phyloP scores from a whole-genome alignment of 2,888 invertebrate species.

The Trypoxylon attenuatum region DNA sequence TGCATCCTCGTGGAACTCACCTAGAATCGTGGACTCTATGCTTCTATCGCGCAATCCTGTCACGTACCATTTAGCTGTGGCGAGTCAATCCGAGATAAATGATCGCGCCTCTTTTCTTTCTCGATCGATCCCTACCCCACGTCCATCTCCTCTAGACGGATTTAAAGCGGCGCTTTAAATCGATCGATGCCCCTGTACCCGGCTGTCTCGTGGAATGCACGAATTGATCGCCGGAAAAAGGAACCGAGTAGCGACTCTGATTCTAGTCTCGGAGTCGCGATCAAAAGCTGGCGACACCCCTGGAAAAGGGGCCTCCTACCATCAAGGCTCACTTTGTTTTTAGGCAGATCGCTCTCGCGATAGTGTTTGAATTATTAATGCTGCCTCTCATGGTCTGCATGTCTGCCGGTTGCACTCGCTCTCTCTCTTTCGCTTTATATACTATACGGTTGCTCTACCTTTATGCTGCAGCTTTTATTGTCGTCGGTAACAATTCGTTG shows the following conservation, averaged over 20 bases:
- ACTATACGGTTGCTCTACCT: no score
- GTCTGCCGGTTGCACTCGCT: no score
- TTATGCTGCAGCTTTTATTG: no score
- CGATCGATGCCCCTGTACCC: slow-evolving; percentile 23
- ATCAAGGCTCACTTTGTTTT: no score
- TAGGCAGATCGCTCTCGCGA: background rate
- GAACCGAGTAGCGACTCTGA: background rate
- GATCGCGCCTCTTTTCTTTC: slow-evolving; percentile 28
- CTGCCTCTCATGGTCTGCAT: no score
- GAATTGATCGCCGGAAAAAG: slow-evolving; percentile 33
- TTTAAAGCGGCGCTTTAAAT: slow-evolving; percentile 20
- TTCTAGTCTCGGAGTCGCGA: background rate
- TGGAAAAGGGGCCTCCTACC: background rate
- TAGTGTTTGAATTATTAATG: no score
- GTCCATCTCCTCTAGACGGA: slow-evolving; percentile 8
- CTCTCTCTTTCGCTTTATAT: no score
- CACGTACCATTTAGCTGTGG: slow-evolving; percentile 39
- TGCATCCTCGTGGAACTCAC: no score
- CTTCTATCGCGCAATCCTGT: slow-evolving; percentile 11
- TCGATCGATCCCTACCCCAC: background rate
- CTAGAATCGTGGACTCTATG: slow-evolving; percentile 7
- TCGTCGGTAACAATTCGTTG: no score
- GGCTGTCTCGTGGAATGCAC: slow-evolving; percentile 28
- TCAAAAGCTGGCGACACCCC: background rate
- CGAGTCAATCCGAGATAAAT: slow-evolving; percentile 37